phyloP scores from a whole-genome alignment of 1,140 invertebrate genomes.

The Drosophila rhopaloa region DNA sequence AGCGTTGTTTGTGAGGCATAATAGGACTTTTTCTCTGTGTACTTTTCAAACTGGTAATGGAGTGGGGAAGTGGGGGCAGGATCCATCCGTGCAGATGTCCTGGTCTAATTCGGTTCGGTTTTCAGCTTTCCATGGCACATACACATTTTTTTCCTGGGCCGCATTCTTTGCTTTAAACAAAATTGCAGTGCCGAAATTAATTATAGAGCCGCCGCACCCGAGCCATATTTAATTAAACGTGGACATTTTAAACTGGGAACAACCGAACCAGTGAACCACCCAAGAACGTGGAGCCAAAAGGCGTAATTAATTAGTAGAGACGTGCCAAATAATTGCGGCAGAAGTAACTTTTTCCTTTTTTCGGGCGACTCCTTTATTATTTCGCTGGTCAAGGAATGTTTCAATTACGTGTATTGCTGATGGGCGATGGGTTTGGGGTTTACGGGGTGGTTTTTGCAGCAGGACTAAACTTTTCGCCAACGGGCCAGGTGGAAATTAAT shows the following conservation, averaged over 20 bases:
- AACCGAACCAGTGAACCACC: conserved; percentile 17
- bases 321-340: conserved; percentile 79
- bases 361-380: conserved; percentile 60
- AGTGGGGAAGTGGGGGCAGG: conserved; percentile 3
- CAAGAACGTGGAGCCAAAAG: conserved; percentile 64
- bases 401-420: conserved; percentile 77
- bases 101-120: conserved; percentile 62
- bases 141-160: conserved; percentile 41
- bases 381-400: conserved; percentile 76
- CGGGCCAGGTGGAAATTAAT: conserved; percentile 76
- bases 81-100: conserved; percentile 59
- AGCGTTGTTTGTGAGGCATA: no score
- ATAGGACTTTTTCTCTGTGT: not conserved
- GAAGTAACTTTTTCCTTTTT: conserved; percentile 72
- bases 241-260: conserved; percentile 72
- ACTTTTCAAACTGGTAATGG: conserved; percentile 9
- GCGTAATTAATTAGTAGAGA: conserved; percentile 81
- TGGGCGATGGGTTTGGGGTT: not conserved
- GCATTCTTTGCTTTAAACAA: conserved; percentile 77
- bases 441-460: not conserved
- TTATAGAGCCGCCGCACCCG: conserved; percentile 67
- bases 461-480: conserved; percentile 49
- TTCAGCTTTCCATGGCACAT: conserved; percentile 14
- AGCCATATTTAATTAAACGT: conserved; percentile 80
- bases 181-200: conserved; percentile 81